These are phyloP conservation scores for Periparus ater DNA, from an alignment of 2,797 vertebrate species.

Conservation along the genomic window DNA sequence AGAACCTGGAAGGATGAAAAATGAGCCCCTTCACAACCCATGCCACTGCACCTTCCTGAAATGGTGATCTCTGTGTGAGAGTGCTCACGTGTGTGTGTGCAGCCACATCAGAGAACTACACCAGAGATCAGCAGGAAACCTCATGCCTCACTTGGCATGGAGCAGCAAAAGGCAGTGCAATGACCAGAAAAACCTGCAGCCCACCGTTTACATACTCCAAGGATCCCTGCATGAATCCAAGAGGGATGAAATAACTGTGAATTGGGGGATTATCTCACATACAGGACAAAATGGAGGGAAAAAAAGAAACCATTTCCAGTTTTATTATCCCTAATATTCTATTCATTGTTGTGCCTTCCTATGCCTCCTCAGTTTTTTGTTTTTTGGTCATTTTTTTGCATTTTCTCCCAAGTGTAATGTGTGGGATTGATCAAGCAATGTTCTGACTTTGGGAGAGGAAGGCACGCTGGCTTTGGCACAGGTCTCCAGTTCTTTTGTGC, in stretches of 20 bases:
- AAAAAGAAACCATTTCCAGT: neutral
- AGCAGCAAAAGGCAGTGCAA: neutral
- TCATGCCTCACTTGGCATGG: neutral
- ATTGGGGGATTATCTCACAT: neutral
- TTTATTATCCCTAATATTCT: neutral
- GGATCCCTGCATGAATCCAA: neutral
- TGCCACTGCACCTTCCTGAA: neutral
- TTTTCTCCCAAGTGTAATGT: neutral
- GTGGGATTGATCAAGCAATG: neutral
- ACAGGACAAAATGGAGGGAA: neutral
- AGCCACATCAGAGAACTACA: neutral
- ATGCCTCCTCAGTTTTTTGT: neutral
- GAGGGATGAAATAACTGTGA: neutral
- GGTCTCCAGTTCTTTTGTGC: neutral
- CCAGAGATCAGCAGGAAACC: neutral
- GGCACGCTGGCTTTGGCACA: neutral
- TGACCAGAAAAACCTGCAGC: constrained; percentile 1
- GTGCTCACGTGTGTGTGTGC: neutral
- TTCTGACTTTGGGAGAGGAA: neutral
- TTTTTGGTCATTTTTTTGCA: neutral
- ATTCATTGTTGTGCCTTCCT: neutral
- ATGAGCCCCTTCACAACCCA: neutral
- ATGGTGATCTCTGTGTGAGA: neutral
- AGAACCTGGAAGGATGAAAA: neutral
- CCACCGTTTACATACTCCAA: neutral